Evolutionary conservation across 2,888 invertebrate genomes (phyloP), one percentile per base, ranked within the genome.

Genomic region (Lacanobia oleracea): DNA sequence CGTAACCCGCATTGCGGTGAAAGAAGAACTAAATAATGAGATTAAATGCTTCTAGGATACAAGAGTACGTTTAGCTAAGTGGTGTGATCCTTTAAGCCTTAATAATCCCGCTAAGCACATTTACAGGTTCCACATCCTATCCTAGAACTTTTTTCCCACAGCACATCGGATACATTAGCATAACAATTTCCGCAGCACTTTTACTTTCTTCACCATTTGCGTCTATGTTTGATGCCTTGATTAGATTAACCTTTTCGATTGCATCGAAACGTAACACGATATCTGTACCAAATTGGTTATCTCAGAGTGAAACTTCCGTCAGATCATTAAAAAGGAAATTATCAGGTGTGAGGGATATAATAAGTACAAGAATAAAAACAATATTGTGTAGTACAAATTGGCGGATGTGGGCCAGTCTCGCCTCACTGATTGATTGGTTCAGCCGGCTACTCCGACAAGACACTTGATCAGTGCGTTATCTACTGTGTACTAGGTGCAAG

Each of bases 361-460:
- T 66, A 60, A 67, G 53, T 67, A 59, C 70, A 67, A 75, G 60
- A 72, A 72, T 70, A 72, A 77, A 69, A 70, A 77, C 72, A 68
- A 75, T 71, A 65, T 68, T 68, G 57, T 61, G 64, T 72, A 65
- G 71, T 82, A 82, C 75, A 85, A 87, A 87, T 87, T 82, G 84
- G 82, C 89, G 89, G 90, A 89, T 87, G 85, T 83, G 74, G 78
- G 65, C 75, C 80, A 83, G 85, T 86, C 84, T 84, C 77, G 75
- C 67, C 76, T 82, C 70, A 73, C 71, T 89, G 90, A 90, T 88
- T 87, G 89, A 89, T 90, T 84, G 81, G 75, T 79, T 82, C 74
- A 74, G 67, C 51, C 33, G 72, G 73, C 78, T 63, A 76, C 70
- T 63, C 72, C 77, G 77, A 77, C 85, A 80, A 73, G 66, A 54